A percentile compares a stretch with the other conserved stretches of the same genome.
These are phyloP conservation scores for Plutomurus gul DNA, from an alignment of 1,140 invertebrate species.

Conservation along the genomic window DNA sequence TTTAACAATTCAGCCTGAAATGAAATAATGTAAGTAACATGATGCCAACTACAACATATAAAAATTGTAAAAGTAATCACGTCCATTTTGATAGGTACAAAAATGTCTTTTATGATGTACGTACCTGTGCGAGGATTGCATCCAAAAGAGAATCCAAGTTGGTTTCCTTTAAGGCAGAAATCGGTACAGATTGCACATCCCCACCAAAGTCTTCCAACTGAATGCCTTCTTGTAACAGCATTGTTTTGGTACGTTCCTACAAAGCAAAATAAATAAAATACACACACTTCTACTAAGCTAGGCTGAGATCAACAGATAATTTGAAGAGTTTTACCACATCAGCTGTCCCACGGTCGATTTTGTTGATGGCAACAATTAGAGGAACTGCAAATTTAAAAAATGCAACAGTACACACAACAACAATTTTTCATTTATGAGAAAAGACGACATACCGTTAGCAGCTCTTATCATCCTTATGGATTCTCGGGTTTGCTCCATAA, in stretches of 20 bases:
- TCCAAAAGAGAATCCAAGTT: slow-evolving; percentile 83
- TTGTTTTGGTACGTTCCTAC: slow-evolving; percentile 74
- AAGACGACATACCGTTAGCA: slow-evolving; percentile 65
- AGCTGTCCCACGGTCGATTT: slow-evolving; percentile 90
- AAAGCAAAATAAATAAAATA: slow-evolving; percentile 52
- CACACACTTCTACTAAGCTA: background rate
- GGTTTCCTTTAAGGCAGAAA: slow-evolving; percentile 85
- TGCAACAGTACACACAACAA: background rate
- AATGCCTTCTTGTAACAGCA: slow-evolving; percentile 76
- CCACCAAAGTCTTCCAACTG: slow-evolving; percentile 87
- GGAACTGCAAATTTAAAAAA: slow-evolving; percentile 70
- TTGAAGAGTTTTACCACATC: slow-evolving; percentile 70
- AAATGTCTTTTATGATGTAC: background rate
- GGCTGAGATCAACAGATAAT: slow-evolving; percentile 35
- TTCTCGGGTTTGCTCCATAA: slow-evolving; percentile 95
- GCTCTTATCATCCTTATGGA: slow-evolving; percentile 76
- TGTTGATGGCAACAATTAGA: slow-evolving; percentile 98
- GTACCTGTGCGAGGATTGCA: slow-evolving; percentile 70
- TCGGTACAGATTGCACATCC: slow-evolving; percentile 85
- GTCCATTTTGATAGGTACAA: background rate
- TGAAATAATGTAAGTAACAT: too few relatives aligned
- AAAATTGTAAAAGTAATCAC: background rate
- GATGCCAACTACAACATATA: background rate
- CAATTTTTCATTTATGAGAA: background rate
- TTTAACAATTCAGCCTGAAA: slow-evolving; percentile 83